Evolutionary conservation across 2,888 invertebrate genomes (phyloP).

Genomic region (Panzeria rudis): DNA sequence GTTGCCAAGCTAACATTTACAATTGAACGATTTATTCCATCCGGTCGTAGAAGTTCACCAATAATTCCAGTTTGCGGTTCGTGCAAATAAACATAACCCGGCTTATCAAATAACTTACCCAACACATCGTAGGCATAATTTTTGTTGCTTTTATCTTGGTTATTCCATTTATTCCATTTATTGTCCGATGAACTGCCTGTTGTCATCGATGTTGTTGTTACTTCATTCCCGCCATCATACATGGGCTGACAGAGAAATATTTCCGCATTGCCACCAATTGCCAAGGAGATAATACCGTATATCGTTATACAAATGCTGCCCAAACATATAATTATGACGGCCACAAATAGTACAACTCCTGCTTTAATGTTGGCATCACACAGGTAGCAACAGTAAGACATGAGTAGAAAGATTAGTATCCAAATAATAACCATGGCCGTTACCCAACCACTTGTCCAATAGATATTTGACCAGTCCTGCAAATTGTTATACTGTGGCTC

Average conservation of each 20-base stretch:
- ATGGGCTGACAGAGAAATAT: conserved; percentile 89
- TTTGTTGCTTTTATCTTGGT: conserved; percentile 27
- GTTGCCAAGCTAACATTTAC: conserved; percentile 81
- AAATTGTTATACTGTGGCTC: conserved; percentile 80
- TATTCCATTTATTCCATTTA: conserved; percentile 58
- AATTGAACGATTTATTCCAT: conserved; percentile 81
- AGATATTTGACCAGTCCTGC: conserved; percentile 79
- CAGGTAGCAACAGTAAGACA: conserved; percentile 82
- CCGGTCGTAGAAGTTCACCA: conserved; percentile 81
- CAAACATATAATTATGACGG: conserved; percentile 80
- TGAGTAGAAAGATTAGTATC: conserved; percentile 81
- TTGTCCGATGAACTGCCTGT: conserved; percentile 26
- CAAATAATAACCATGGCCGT: conserved; percentile 81
- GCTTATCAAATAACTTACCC: conserved; percentile 87
- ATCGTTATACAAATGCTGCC: conserved; percentile 81
- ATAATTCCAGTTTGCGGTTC: conserved; percentile 83
- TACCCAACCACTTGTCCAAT: conserved; percentile 82
- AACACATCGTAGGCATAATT: conserved; percentile 85
- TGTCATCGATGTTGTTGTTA: conserved; percentile 6
- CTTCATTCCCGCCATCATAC: conserved; percentile 85
- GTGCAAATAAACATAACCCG: conserved; percentile 86
- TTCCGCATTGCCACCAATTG: conserved; percentile 83
- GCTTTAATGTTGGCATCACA: conserved; percentile 82
- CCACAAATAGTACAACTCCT: conserved; percentile 80
- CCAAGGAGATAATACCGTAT: conserved; percentile 81